Conservation (phyloP, 1,140 invertebrate genomes). For the Akabosia matsudoensis region DNA sequence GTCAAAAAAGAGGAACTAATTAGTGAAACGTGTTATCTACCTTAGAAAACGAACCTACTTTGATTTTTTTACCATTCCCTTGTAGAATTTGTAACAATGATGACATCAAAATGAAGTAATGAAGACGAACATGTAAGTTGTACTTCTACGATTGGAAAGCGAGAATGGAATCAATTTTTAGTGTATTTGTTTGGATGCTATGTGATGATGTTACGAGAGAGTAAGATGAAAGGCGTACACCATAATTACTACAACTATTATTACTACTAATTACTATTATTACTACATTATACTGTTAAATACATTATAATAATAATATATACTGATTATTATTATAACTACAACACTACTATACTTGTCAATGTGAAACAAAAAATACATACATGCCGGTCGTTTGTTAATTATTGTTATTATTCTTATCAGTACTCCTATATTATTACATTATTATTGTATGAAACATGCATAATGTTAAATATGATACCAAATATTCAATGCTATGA, state of each 20-base stretch:
- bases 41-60: background rate
- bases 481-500: background rate
- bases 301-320: background rate
- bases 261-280: constrained; percentile 14
- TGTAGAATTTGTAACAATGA: constrained; percentile 97
- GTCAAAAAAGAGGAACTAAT: too few species aligned
- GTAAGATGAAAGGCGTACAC: background rate
- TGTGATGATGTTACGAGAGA: constrained; percentile 23
- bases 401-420: background rate
- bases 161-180: constrained; percentile 26
- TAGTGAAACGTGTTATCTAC: too few species aligned
- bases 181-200: constrained; percentile 22
- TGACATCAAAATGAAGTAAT: constrained; percentile 89
- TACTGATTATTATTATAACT: background rate
- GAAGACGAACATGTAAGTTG: constrained; percentile 39
- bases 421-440: background rate
- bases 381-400: background rate
- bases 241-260: constrained; percentile 18
- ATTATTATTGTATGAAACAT: background rate
- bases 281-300: background rate
- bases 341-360: background rate
- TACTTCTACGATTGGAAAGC: constrained; percentile 28
- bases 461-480: background rate
- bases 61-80: constrained; percentile 52
- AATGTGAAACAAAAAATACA: background rate